Conservation (phyloP, 2,797 vertebrate genomes). For the Sebastes flavidus region DNA sequence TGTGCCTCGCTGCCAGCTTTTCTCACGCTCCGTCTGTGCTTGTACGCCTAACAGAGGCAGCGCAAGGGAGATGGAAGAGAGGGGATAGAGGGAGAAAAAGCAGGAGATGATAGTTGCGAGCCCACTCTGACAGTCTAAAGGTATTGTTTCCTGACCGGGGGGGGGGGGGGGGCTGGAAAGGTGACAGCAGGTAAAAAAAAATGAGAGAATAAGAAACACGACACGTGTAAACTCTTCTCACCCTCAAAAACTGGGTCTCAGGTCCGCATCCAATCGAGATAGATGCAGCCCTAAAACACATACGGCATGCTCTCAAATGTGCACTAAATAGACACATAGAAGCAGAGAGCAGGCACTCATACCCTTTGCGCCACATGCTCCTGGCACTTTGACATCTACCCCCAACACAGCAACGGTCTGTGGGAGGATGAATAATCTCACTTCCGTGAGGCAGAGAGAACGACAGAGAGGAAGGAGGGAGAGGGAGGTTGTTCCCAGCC, state of each 20-base stretch:
- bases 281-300: conserved; percentile 21
- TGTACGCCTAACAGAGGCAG: conserved; percentile 32
- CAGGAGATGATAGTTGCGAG: conserved; percentile 27
- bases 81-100: conserved; percentile 20
- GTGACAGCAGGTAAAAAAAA: conserved; percentile 39
- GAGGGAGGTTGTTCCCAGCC: conserved; percentile 63
- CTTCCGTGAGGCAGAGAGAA: conserved; percentile 65
- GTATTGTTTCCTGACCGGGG: conserved; percentile 36
- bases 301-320: conserved; percentile 21
- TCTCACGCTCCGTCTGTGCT: conserved; percentile 67
- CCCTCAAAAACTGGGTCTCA: conserved; percentile 5
- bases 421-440: conserved; percentile 81
- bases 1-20: conserved; percentile 66
- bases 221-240: conserved; percentile 1
- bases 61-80: conserved; percentile 21
- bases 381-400: conserved; percentile 77
- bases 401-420: conserved; percentile 68
- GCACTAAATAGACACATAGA: conserved; percentile 41
- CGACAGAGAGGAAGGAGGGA: conserved; percentile 51
- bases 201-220: conserved; percentile 1
- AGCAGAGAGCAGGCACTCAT: conserved; percentile 40
- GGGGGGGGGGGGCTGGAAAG: background rate
- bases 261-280: conserved; percentile 9
- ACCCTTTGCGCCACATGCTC: conserved; percentile 65
- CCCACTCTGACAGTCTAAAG: conserved; percentile 25